Evolutionary conservation across 1,140 invertebrate genomes (phyloP).

Genomic region (Prorops nasuta): DNA sequence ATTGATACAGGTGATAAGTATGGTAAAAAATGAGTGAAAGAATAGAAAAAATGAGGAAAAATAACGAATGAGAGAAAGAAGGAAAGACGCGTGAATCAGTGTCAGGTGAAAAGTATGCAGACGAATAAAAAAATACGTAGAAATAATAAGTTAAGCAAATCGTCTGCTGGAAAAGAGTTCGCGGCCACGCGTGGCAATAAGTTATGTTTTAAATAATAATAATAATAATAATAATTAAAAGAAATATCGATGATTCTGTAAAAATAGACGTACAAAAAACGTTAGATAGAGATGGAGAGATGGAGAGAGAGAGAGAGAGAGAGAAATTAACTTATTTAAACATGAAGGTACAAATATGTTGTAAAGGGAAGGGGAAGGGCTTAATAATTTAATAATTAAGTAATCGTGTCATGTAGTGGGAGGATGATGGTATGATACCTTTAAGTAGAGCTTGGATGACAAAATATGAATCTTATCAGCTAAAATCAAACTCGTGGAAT

Average conservation of each 20-base stretch:
- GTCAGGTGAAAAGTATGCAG: conserved; percentile 19
- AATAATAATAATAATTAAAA: too few species aligned
- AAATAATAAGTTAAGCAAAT: conserved; percentile 44
- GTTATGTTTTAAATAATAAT: conserved; percentile 46
- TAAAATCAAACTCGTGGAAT: conserved; percentile 52
- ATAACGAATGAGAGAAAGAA: conserved; percentile 6
- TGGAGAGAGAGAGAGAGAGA: neutral
- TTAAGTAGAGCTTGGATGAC: conserved; percentile 39
- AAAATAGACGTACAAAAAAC: conserved; percentile 38
- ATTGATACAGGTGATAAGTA: too few species aligned
- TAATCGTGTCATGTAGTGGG: too few species aligned
- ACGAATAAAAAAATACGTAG: conserved; percentile 15
- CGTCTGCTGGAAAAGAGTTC: conserved; percentile 39
- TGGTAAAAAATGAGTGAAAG: conserved; percentile 10
- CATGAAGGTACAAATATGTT: too few species aligned
- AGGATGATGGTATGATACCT: too few species aligned
- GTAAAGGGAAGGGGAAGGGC: conserved; percentile 26
- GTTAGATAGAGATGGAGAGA: neutral
- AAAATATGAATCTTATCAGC: conserved; percentile 38
- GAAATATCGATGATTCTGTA: conserved; percentile 37
- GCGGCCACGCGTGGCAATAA: conserved; percentile 35
- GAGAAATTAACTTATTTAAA: conserved; percentile 3
- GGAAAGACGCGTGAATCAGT: conserved; percentile 16
- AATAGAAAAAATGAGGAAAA: conserved; percentile 6
- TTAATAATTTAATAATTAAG: conserved; percentile 52